phyloP scores from a whole-genome alignment of 2,797 vertebrate species.

The Distichodus sexfasciatus region DNA sequence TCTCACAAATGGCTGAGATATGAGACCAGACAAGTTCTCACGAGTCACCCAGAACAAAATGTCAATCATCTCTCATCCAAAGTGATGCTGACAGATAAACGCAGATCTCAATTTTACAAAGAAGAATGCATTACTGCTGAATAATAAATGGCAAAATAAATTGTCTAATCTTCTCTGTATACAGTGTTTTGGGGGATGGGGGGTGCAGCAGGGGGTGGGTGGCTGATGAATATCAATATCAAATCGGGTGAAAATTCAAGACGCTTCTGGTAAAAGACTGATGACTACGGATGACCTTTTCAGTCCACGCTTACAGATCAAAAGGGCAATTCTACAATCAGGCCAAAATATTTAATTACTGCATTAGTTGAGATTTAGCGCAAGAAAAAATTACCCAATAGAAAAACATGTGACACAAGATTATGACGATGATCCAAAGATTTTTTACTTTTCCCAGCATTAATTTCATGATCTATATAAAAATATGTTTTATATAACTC shows the following conservation, averaged over 20 bases:
- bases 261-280: conserved; percentile 37
- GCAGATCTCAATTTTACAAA: conserved; percentile 68
- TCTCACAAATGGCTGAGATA: conserved; percentile 64
- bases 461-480: no score
- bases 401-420: no score
- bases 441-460: no score
- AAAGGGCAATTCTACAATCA: no score
- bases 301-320: no score
- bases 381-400: no score
- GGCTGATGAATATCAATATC: conserved; percentile 59
- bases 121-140: conserved; percentile 71
- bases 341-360: no score
- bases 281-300: neutral
- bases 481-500: no score
- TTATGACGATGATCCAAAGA: no score
- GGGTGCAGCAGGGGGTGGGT: conserved; percentile 13
- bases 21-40: conserved; percentile 65
- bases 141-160: conserved; percentile 72
- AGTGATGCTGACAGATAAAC: conserved; percentile 78
- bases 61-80: conserved; percentile 75
- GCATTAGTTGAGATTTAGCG: no score
- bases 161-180: conserved; percentile 65
- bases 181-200: conserved; percentile 20
- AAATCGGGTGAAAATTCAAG: conserved; percentile 50
- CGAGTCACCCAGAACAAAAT: conserved; percentile 65